These are phyloP conservation scores for Equus przewalskii DNA, from an alignment of 2,113 vertebrate species.

Conservation along the genomic window DNA sequence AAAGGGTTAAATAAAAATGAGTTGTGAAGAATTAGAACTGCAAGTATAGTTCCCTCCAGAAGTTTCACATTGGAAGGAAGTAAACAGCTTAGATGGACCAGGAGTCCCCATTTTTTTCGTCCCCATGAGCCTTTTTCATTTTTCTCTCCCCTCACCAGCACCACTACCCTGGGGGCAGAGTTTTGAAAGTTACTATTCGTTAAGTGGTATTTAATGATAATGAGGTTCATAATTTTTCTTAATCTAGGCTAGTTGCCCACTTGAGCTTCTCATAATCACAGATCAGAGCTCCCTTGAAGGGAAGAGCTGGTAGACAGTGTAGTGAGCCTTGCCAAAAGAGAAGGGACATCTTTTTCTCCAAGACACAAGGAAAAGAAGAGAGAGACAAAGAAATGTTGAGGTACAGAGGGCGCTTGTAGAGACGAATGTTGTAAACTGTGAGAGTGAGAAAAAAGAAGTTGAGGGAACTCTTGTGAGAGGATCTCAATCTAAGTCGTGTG, in stretches of 20 bases:
- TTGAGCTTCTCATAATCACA: not conserved
- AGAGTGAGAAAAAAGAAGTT: not conserved
- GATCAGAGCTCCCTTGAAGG: not conserved
- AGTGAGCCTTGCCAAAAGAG: not conserved
- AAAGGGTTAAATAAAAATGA: not conserved
- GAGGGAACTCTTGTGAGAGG: not conserved
- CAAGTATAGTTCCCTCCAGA: not conserved
- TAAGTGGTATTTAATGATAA: not conserved
- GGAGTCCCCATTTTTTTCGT: not conserved
- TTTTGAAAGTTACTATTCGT: not conserved
- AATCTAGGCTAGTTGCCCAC: not conserved
- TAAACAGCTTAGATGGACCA: not conserved
- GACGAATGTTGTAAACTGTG: not conserved
- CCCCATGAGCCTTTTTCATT: not conserved
- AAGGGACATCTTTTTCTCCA: not conserved
- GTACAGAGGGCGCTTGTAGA: not conserved
- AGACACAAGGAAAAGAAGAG: not conserved
- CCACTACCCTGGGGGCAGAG: not conserved
- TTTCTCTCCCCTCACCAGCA: not conserved
- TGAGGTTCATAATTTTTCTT: not conserved
- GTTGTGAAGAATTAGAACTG: not conserved
- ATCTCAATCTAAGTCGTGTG: not conserved
- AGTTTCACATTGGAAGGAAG: not conserved
- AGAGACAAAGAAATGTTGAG: not conserved
- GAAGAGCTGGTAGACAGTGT: not conserved